Evolutionary conservation across 2,113 vertebrate genomes (phyloP).

Genomic region (Lanius ludovicianus): DNA sequence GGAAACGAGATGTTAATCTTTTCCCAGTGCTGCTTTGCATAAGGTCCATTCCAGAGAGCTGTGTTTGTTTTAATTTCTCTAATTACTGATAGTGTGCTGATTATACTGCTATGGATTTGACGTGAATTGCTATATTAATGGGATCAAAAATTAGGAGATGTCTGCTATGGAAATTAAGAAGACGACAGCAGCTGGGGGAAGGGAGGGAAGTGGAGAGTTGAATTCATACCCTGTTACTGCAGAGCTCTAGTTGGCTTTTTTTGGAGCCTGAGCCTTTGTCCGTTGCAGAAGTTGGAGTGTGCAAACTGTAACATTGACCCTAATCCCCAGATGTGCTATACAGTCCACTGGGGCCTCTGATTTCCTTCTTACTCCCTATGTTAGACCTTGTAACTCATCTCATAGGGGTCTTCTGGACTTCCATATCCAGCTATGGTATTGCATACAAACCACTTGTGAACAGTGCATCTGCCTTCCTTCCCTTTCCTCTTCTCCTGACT

Average conservation of each 20-base stretch:
- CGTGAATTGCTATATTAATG: slow-evolving; percentile 47
- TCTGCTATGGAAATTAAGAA: slow-evolving; percentile 31
- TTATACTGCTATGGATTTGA: slow-evolving; percentile 51
- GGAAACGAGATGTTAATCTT: slow-evolving; percentile 65
- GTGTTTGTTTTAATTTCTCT: slow-evolving; percentile 60
- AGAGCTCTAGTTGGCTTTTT: not conserved
- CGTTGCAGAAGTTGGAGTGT: not conserved
- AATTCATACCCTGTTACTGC: not conserved
- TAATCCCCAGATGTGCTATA: not conserved
- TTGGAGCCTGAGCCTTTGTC: not conserved
- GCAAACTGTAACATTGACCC: not conserved
- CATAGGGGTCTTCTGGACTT: not conserved
- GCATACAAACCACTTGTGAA: not conserved
- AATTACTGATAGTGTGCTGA: slow-evolving; percentile 61
- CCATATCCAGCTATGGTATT: not conserved
- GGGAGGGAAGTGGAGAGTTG: not conserved
- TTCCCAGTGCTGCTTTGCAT: slow-evolving; percentile 51
- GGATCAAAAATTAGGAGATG: slow-evolving; percentile 52
- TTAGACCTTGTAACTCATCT: not conserved
- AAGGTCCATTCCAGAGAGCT: slow-evolving; percentile 57
- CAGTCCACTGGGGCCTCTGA: not conserved
- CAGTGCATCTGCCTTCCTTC: not conserved
- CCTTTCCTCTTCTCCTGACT: not conserved
- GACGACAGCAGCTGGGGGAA: not conserved
- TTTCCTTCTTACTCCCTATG: not conserved